Conservation (phyloP, 2,113 vertebrate genomes). For the Amphiprion ocellaris region DNA sequence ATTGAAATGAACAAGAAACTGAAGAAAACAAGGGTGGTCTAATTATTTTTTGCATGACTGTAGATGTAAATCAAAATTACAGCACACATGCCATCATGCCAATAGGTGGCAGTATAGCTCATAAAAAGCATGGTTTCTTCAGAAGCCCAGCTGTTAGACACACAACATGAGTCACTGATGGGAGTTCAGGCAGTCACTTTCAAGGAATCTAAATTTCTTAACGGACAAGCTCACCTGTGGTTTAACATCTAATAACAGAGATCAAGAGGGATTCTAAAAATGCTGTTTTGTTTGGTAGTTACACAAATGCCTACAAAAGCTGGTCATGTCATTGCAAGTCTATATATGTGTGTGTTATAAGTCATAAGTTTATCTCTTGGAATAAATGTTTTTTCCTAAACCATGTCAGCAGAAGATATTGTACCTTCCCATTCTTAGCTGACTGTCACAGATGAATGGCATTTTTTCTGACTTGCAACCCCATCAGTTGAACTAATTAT, state of each 20-base stretch:
- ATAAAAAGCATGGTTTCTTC: constrained; percentile 22
- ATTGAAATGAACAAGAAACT: no score
- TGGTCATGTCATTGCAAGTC: background rate
- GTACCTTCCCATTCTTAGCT: no score
- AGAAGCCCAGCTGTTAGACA: background rate
- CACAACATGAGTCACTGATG: background rate
- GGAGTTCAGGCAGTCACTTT: background rate
- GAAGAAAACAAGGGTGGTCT: no score
- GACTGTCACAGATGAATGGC: no score
- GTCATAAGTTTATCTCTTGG: background rate
- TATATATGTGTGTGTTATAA: background rate
- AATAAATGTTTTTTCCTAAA: background rate
- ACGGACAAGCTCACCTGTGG: background rate
- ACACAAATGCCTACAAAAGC: background rate
- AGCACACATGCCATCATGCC: background rate
- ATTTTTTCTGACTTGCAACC: background rate
- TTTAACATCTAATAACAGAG: background rate
- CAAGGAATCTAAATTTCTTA: background rate
- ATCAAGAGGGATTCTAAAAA: background rate
- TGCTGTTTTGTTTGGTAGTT: background rate
- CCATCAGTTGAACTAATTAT: no score
- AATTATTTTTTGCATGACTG: no score
- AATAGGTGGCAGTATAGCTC: constrained; percentile 47
- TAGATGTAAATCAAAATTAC: background rate
- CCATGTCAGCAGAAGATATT: no score